phyloP scores from a whole-genome alignment of 2,888 invertebrate species.

The Orthonychiurus folsomi region DNA sequence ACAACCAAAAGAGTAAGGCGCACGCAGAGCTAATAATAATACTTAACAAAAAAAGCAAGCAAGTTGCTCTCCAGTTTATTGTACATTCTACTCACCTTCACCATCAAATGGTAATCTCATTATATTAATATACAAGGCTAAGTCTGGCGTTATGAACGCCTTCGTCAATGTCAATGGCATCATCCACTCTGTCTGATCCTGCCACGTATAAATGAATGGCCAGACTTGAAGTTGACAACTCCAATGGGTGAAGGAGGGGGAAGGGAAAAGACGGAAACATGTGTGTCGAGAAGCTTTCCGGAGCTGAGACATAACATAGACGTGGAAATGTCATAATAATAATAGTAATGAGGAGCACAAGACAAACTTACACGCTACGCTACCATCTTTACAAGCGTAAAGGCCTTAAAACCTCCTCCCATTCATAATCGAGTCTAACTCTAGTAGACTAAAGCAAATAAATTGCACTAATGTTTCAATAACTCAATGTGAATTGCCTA shows the following conservation, averaged over 20 bases:
- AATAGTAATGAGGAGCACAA: background rate
- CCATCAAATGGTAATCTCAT: slow-evolving; percentile 1
- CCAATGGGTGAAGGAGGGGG: too few species aligned
- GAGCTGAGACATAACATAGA: too few species aligned
- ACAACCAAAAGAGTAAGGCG: background rate
- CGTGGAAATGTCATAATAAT: background rate
- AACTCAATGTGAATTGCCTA: background rate
- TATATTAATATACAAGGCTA: too few species aligned
- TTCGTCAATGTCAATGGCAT: background rate
- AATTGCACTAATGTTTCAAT: background rate
- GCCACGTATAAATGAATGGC: background rate
- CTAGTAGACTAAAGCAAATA: background rate
- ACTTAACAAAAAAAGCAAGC: too few species aligned
- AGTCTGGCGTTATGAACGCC: background rate
- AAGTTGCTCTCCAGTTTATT: too few species aligned
- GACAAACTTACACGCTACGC: too few species aligned
- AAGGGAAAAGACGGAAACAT: too few species aligned
- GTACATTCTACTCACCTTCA: too few species aligned
- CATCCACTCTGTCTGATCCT: background rate
- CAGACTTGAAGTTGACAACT: background rate
- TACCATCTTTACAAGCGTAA: too few species aligned
- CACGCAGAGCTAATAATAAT: background rate
- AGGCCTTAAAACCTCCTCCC: too few species aligned
- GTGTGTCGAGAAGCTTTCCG: too few species aligned
- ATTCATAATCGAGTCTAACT: too few species aligned